Percentiles rank a stretch among this genome's conserved stretches.
These are phyloP conservation scores for Melanotaenia trifasciata DNA, from an alignment of 2,797 vertebrate genomes.

Conservation along the genomic window DNA sequence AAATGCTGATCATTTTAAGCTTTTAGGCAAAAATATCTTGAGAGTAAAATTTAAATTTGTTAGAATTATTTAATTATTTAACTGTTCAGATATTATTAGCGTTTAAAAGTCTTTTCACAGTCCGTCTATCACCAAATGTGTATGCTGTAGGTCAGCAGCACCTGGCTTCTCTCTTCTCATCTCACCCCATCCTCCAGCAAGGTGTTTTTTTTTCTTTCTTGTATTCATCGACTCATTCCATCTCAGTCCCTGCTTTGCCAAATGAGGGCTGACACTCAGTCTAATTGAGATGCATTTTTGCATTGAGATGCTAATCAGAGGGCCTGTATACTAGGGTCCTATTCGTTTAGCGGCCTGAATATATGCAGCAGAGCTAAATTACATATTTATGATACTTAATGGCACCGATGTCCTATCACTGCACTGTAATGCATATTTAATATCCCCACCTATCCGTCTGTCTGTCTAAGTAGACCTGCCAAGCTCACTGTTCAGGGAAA, in stretches of 20 bases:
- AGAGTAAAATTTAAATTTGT: too few species aligned
- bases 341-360: conserved; percentile 58
- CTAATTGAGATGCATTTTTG: conserved; percentile 83
- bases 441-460: conserved; percentile 64
- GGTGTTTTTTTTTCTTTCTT: conserved; percentile 57
- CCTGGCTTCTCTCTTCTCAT: conserved; percentile 1
- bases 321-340: conserved; percentile 52
- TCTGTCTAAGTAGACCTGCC: conserved; percentile 51
- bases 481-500: conserved; percentile 47
- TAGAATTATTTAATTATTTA: conserved; percentile 32
- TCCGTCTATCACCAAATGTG: conserved; percentile 32
- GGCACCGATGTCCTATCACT: conserved; percentile 74
- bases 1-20: neutral
- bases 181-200: neutral
- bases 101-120: conserved; percentile 33
- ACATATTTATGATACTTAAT: conserved; percentile 79
- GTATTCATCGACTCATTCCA: conserved; percentile 64
- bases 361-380: conserved; percentile 65
- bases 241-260: conserved; percentile 54
- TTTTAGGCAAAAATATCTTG: neutral
- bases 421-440: conserved; percentile 78
- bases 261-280: conserved; percentile 74
- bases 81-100: conserved; percentile 30
- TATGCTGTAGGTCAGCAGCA: conserved; percentile 14
- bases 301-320: conserved; percentile 72